A percentile compares a stretch with the other conserved stretches of the same genome.
phyloP scores from a whole-genome alignment of 2,888 invertebrate species.

The Drosophila monieri region DNA sequence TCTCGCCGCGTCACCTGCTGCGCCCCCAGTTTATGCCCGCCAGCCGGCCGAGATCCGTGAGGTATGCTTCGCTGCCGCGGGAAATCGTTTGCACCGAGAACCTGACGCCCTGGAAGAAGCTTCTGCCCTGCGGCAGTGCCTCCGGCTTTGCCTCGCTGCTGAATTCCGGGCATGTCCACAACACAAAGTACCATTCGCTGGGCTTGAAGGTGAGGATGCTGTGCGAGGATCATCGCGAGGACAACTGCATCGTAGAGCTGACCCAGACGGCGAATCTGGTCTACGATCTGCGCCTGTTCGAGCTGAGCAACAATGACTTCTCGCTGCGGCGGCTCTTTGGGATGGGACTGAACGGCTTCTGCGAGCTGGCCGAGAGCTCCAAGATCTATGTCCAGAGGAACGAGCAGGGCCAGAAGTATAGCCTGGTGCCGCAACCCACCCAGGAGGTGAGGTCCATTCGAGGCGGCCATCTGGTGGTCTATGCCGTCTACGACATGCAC shows the following conservation, averaged over 20 bases:
- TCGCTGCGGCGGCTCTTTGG: slow-evolving; percentile 94
- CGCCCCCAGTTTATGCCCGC: slow-evolving; percentile 86
- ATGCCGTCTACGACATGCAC: slow-evolving; percentile 90
- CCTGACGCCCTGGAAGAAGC: slow-evolving; percentile 98
- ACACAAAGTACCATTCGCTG: slow-evolving; percentile 96
- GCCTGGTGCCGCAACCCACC: slow-evolving; percentile 87
- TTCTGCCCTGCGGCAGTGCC: slow-evolving; percentile 96
- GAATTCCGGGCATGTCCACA: slow-evolving; percentile 95
- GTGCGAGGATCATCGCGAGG: slow-evolving; percentile 85
- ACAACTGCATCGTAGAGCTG: slow-evolving; percentile 89
- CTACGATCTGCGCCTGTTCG: slow-evolving; percentile 88
- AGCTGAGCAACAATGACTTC: slow-evolving; percentile 88
- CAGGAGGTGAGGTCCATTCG: slow-evolving; percentile 86
- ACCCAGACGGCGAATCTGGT: slow-evolving; percentile 94
- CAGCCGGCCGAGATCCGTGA: slow-evolving; percentile 86
- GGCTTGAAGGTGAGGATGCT: slow-evolving; percentile 93
- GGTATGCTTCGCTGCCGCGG: slow-evolving; percentile 96
- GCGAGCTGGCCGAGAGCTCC: slow-evolving; percentile 91
- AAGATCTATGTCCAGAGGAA: slow-evolving; percentile 92
- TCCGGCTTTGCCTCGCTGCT: slow-evolving; percentile 94
- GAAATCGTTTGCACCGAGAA: slow-evolving; percentile 99
- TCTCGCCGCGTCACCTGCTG: slow-evolving; percentile 93
- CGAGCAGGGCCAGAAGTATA: slow-evolving; percentile 86
- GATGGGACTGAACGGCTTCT: slow-evolving; percentile 91
- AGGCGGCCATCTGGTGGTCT: slow-evolving; percentile 88